Conservation (phyloP, 1,140 invertebrate species). For the Lanistes nyassanus region DNA sequence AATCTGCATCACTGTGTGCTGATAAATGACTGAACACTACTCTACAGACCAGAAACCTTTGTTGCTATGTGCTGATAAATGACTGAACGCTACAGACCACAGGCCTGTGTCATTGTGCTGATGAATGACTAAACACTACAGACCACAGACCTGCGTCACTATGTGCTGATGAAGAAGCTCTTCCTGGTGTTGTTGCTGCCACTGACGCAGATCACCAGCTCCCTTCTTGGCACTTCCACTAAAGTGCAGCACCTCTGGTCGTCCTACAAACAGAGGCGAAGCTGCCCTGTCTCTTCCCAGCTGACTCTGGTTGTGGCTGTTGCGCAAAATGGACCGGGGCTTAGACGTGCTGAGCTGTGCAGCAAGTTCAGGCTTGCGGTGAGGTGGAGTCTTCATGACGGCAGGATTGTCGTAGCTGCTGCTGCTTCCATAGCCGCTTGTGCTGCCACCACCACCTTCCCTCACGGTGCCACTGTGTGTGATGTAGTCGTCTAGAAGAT, state of each 20-base stretch:
- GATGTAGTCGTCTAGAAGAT: slow-evolving; percentile 13
- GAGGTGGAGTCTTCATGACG: slow-evolving; percentile 6
- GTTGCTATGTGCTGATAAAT: slow-evolving; percentile 30
- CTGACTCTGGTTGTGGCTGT: slow-evolving; percentile 10
- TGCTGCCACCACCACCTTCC: slow-evolving; percentile 18
- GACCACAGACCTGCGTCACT: slow-evolving; percentile 31
- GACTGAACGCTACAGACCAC: neutral
- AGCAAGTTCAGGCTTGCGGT: neutral
- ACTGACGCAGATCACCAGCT: slow-evolving; percentile 36
- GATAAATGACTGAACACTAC: no score
- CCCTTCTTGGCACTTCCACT: slow-evolving; percentile 18
- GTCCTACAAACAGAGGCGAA: neutral
- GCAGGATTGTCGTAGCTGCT: slow-evolving; percentile 9
- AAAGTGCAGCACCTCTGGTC: slow-evolving; percentile 11
- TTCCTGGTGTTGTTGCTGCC: slow-evolving; percentile 48
- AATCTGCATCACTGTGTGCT: no score
- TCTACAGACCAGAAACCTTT: no score
- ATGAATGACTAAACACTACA: neutral
- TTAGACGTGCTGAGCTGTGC: neutral
- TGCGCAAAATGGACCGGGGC: slow-evolving; percentile 16
- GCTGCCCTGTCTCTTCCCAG: slow-evolving; percentile 16
- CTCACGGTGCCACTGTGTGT: slow-evolving; percentile 5
- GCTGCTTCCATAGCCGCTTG: slow-evolving; percentile 22
- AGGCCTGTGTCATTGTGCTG: slow-evolving; percentile 35
- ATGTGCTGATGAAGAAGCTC: slow-evolving; percentile 38